These are phyloP conservation scores for Circus cinereus DNA, from an alignment of 2,797 vertebrate genomes.

Conservation along the genomic window DNA sequence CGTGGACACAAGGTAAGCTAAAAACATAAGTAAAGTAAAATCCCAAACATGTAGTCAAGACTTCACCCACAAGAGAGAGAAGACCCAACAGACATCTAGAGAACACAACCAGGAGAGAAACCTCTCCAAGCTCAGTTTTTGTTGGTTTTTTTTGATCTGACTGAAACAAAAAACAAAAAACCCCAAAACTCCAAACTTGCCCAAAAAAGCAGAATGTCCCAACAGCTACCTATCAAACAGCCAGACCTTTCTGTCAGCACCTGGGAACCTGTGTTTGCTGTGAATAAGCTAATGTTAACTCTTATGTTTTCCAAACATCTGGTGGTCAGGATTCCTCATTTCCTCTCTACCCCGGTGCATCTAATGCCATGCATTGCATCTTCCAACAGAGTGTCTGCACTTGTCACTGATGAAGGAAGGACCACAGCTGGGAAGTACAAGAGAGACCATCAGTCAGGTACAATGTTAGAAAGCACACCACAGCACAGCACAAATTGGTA, in stretches of 20 bases:
- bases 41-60: neutral
- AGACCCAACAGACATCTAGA: neutral
- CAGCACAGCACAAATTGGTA: neutral
- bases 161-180: neutral
- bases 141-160: rapidly evolving
- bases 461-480: neutral
- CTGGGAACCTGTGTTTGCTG: neutral
- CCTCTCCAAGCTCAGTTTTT: neutral
- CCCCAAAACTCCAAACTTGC: neutral
- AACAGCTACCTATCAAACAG: neutral
- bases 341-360: neutral
- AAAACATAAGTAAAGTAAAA: neutral
- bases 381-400: neutral
- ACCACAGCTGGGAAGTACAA: neutral
- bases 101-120: neutral
- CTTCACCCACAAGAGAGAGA: neutral
- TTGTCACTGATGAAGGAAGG: neutral
- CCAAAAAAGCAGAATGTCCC: neutral
- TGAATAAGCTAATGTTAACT: neutral
- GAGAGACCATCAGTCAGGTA: neutral
- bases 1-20: neutral
- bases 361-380: neutral
- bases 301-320: neutral
- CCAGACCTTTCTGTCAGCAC: neutral
- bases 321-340: neutral